phyloP scores from a whole-genome alignment of 2,888 invertebrate genomes.

The Hydrotaea cyrtoneurina region DNA sequence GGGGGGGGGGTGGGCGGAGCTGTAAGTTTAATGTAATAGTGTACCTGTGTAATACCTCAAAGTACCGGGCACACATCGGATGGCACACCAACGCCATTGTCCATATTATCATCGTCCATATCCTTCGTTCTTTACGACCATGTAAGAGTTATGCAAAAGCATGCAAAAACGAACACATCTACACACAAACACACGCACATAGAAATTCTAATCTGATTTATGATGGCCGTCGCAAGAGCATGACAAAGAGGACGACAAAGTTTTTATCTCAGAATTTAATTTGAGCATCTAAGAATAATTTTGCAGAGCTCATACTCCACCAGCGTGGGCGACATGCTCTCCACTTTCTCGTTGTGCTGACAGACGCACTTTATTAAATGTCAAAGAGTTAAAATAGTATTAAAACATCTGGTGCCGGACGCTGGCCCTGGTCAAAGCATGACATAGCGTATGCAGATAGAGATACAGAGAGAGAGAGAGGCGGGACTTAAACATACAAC shows the following conservation, averaged over 20 bases:
- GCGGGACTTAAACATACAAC: no score
- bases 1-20: neutral
- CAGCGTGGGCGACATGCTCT: neutral
- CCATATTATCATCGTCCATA: neutral
- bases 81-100: conserved; percentile 6
- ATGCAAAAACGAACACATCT: conserved; percentile 35
- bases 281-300: conserved; percentile 45
- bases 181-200: conserved; percentile 47
- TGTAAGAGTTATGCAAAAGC: neutral
- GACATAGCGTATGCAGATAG: no score
- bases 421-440: conserved; percentile 16
- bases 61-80: conserved; percentile 2
- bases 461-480: no score
- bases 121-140: neutral
- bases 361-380: conserved; percentile 62
- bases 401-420: conserved; percentile 57
- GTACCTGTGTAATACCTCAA: neutral
- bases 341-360: neutral
- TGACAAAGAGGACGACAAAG: conserved; percentile 28
- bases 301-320: conserved; percentile 41
- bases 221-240: neutral
- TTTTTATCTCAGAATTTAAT: conserved; percentile 42
- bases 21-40: neutral
- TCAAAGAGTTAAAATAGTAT: conserved; percentile 59
- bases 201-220: conserved; percentile 35